Percentiles rank a stretch among this genome's conserved stretches.
Conservation (phyloP, 2,797 vertebrate genomes). For the Rhadinocentrus ornatus region DNA sequence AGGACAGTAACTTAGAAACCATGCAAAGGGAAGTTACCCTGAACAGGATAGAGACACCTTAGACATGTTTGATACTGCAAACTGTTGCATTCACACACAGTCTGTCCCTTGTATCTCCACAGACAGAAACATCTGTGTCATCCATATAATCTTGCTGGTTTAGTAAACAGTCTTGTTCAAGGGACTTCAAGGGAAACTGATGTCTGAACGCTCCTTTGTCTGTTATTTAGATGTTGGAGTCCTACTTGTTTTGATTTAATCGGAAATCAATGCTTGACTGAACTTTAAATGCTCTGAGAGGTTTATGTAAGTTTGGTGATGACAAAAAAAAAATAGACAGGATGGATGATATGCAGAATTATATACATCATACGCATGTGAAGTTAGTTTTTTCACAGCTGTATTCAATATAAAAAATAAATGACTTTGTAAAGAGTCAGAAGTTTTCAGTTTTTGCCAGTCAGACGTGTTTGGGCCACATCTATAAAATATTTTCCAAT, state of each 20-base stretch:
- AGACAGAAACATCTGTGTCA: slow-evolving; percentile 1
- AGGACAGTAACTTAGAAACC: background rate
- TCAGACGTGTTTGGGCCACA: no score
- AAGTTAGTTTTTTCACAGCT: no score
- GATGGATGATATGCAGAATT: no score
- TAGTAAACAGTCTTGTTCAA: slow-evolving; percentile 2
- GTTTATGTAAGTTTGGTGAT: background rate
- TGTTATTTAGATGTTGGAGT: slow-evolving; percentile 4
- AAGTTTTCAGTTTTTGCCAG: no score
- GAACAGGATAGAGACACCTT: background rate
- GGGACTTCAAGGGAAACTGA: slow-evolving; percentile 4
- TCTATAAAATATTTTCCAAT: no score
- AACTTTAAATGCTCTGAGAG: background rate
- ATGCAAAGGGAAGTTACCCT: background rate
- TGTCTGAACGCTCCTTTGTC: background rate
- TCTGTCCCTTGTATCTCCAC: background rate
- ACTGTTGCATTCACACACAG: background rate
- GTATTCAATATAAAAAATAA: no score
- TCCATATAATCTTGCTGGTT: slow-evolving; percentile 5
- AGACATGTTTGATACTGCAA: background rate
- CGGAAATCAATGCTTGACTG: background rate
- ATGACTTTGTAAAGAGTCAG: no score
- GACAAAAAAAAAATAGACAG: no score
- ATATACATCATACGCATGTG: no score
- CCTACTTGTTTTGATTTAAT: background rate